These are phyloP conservation scores for Orthonychiurus folsomi DNA, from an alignment of 2,888 invertebrate genomes.

Conservation along the genomic window DNA sequence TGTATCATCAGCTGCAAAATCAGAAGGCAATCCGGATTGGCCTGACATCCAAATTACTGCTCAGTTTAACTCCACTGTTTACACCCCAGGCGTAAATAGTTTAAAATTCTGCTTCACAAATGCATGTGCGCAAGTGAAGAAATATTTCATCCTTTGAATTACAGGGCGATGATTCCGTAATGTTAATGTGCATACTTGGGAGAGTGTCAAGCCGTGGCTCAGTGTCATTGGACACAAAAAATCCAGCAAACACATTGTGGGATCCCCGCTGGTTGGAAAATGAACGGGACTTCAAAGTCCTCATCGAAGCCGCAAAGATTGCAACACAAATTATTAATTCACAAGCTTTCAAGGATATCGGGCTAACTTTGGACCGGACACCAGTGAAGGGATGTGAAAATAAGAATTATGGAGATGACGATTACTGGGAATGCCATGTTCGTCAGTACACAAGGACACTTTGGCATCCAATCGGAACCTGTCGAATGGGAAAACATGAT, in stretches of 20 bases:
- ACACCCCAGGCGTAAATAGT: too few species aligned
- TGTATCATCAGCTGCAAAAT: constrained; percentile 1
- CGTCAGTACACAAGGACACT: constrained; percentile 8
- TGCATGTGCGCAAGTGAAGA: too few species aligned
- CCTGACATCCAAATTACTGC: constrained; percentile 8
- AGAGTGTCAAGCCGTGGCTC: neutral
- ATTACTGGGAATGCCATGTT: constrained; percentile 14
- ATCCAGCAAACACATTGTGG: neutral
- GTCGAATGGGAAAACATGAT: constrained; percentile 13
- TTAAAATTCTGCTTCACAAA: too few species aligned
- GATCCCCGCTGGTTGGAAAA: constrained; percentile 41
- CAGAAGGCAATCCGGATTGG: constrained; percentile 5
- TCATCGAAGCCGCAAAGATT: neutral
- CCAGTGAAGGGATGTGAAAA: constrained; percentile 6
- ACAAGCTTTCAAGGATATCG: neutral
- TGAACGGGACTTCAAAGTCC: neutral
- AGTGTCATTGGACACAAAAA: neutral
- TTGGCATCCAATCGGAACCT: constrained; percentile 14
- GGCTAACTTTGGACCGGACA: neutral
- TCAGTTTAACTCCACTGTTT: too few species aligned
- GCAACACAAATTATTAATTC: neutral
- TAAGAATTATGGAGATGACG: neutral
- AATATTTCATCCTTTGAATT: too few species aligned
- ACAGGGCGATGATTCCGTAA: too few species aligned
- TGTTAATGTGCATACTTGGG: neutral